Evolutionary conservation across 2,113 vertebrate genomes (phyloP), one percentile per base, ranked within the genome.

Genomic region (Hydrochoerus hydrochaeris): DNA sequence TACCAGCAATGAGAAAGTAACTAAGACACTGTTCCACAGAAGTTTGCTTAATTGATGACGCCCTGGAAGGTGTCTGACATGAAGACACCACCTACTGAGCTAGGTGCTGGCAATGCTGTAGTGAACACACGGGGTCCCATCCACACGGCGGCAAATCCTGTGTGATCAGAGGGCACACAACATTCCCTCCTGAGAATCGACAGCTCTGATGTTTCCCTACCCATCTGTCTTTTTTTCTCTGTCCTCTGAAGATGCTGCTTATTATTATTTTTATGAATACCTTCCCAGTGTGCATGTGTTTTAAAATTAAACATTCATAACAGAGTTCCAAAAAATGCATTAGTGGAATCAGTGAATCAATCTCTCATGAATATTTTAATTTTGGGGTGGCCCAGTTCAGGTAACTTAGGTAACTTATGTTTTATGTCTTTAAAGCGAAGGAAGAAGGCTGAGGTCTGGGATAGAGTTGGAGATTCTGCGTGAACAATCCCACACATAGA

Each of bases 251-350:
- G 67, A 44, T 28, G 32, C n/a, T 35, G 57, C 44, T 91, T 73
- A 89, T 89, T 85, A 63, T 94, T 97, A 69, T 85, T 92, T 93
- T 94, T 92, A 94, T 77, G 93, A 96, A 88, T 54, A 73, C 26
- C 67, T 63, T 67, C 60, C 41, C 13, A 52, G 9, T 30, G 65
- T 96, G 77, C 90, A 78, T 85, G 84, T 38, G 71, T 92, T 95
- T 97, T 90, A 75, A 93, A 96, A 95, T 93, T 83, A 95, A 95
- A 81, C 41, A 69, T 35, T 38, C 57, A 44, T 52, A 90, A 46
- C 44, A 62, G 69, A 85, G 35, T 71, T 77, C 69, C 85, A 54
- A 87, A 95, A 95, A 75, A 69, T 67, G 69, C 58, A 71, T 78
- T 44, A 62, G 58, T 83, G 90, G 52, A 90, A 60, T 58, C 67